Percentiles rank a stretch among this genome's conserved stretches.
These are phyloP conservation scores for Macaca mulatta DNA, from an alignment of 2,113 vertebrate genomes.

Conservation along the genomic window DNA sequence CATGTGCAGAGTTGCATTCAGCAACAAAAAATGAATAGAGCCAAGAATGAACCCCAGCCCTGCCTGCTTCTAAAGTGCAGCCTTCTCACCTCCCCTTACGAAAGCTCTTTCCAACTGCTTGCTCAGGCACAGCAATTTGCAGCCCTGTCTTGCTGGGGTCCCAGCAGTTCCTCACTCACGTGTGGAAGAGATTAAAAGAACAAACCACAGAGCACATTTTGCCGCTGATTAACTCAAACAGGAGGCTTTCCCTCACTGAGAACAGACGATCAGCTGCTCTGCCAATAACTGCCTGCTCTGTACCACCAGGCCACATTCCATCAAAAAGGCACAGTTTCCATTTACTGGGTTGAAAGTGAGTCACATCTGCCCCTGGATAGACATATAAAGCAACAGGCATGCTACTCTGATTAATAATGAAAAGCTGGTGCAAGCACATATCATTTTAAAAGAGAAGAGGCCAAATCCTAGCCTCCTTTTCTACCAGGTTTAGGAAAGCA, in stretches of 20 bases:
- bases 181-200: background rate
- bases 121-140: background rate
- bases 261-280: background rate
- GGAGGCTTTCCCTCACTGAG: background rate
- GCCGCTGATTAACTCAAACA: background rate
- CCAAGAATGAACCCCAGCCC: background rate
- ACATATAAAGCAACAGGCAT: background rate
- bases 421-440: background rate
- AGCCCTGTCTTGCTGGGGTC: background rate
- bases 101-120: background rate
- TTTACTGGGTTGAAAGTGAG: background rate
- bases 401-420: conserved; percentile 16
- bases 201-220: background rate
- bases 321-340: background rate
- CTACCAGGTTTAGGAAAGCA: background rate
- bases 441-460: background rate
- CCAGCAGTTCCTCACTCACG: background rate
- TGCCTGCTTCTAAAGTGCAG: background rate
- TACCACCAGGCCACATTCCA: background rate
- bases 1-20: background rate
- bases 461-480: background rate
- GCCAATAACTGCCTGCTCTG: background rate
- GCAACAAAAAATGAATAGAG: background rate
- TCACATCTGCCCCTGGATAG: background rate
- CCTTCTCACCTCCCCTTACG: background rate